Base-by-base conservation (phyloP, 2,113 vertebrate species). In the Rattus rattus region DNA sequence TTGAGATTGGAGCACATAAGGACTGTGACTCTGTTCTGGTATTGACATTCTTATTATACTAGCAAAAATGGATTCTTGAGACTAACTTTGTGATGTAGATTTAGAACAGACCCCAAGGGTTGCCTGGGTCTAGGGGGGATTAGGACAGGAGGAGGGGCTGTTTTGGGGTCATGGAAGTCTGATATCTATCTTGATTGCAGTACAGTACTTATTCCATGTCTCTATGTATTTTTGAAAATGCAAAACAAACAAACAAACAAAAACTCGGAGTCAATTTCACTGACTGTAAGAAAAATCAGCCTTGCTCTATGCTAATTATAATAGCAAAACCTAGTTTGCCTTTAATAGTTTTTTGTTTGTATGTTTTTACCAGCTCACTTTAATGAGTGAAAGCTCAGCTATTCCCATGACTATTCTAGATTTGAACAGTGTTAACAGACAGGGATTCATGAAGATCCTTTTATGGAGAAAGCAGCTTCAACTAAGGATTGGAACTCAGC, bases 291-390 rank as follows among this genome's bases (percentile, higher is more conserved):
- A 59, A 87, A 84, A 69, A 14, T 52, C 17, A 87, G 22, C 19
- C 30, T n/a, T 36, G 47, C 4, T 88, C 85, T 70, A 14, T 54
- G 73, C 17, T 92, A 90, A 95, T 91, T 92, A 84, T 72, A 67
- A 30, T 47, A 2, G 8, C 20, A 73, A 90, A 84, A 39, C 5
- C 65, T 61, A 52, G 20, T 61, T 70, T 30, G 54, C 30, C 19
- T 85, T 33, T 24, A n/a, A 14, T 92, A 43, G 2, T n/a, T 52
- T 90, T 93, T 88, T 69, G 30, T 69, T 65, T 28, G 61, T 63
- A 30, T 67, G 28, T 33, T 73, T 24, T 92, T 9, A 47, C 49
- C 49, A 30, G 61, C 0, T 85, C 13, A 47, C 30, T 52, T 52
- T 65, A 43, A 76, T 70, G 43, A 84, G 56, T 56, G 90, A 93